These are phyloP conservation scores for Trachymyrmex cornetzi DNA, from an alignment of 1,140 invertebrate species.

Conservation along the genomic window DNA sequence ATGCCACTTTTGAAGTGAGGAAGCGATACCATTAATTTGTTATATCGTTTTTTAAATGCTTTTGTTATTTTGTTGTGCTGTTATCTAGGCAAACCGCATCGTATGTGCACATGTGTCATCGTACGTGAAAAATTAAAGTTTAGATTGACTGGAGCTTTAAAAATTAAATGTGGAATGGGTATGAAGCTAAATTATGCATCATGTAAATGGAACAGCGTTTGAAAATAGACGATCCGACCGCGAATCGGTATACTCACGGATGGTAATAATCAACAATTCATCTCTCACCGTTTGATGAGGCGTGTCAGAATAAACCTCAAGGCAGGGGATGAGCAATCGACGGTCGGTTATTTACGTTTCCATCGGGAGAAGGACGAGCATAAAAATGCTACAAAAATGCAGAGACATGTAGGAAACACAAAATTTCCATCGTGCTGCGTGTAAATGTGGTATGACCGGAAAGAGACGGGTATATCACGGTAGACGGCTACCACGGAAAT, in stretches of 20 bases:
- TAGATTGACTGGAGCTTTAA: slow-evolving; percentile 6
- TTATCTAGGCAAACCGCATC: background rate
- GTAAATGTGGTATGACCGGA: slow-evolving; percentile 24
- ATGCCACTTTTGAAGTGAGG: too few species aligned
- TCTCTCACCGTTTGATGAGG: background rate
- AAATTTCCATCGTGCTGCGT: slow-evolving; percentile 49
- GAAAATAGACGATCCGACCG: background rate
- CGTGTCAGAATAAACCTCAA: slow-evolving; percentile 45
- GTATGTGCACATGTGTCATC: background rate
- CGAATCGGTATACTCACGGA: slow-evolving; percentile 16
- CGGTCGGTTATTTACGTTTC: slow-evolving; percentile 43
- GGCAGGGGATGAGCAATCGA: slow-evolving; percentile 18
- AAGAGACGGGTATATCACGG: slow-evolving; percentile 57
- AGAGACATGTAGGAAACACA: slow-evolving; percentile 48
- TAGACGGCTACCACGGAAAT: slow-evolving; percentile 68
- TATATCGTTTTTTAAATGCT: background rate
- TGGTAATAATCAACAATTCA: slow-evolving; percentile 47
- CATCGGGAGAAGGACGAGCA: background rate
- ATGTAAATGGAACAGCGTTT: slow-evolving; percentile 35
- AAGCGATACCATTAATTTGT: background rate
- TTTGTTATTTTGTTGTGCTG: background rate
- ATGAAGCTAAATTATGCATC: slow-evolving; percentile 43
- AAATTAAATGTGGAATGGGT: slow-evolving; percentile 23
- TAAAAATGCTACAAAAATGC: slow-evolving; percentile 39
- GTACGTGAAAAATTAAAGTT: slow-evolving; percentile 24